Evolutionary conservation across 1,140 invertebrate species (phyloP), one percentile per base, ranked within the genome.

Genomic region (Oncopodura yosiiana): DNA sequence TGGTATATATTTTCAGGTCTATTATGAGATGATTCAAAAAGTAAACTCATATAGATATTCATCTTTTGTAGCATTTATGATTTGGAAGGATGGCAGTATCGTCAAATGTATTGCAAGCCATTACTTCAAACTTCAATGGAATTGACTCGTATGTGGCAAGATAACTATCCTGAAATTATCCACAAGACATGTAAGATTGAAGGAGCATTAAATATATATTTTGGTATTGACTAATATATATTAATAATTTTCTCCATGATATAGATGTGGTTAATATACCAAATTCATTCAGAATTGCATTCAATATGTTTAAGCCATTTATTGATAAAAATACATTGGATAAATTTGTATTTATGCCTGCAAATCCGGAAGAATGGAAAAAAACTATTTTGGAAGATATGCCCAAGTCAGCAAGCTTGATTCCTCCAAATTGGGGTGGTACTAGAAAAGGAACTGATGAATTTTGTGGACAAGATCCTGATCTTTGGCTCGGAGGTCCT

Each of bases 121-220:
- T 16, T 9, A 6, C 32, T 44, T 18, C 45, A 56, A 14, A 19
- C 29, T 30, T 29, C 49, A 3, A 27, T 42, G 12, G 3, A 21
- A 23, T 41, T 44, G 38, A 34, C 49, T n/a, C 5, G 18, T n/a
- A 23, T 49, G n/a, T 41, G 41, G 24, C 45, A 56, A 16, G 19
- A 29, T 4, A 56, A 56, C 18, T 56, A 49, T 42, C 53, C 53
- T 4, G 53, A 56, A 23, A 4, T 49, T 5, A 4, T 49, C n/a
- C n/a, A n/a, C n/a, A n/a, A n/a, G n/a, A n/a, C n/a, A n/a, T n/a
- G n/a, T n/a, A n/a, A n/a, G n/a, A n/a, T n/a, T n/a, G n/a, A n/a
- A n/a, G n/a, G n/a, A n/a, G n/a, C n/a, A n/a, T n/a, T n/a, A n/a
- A n/a, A n/a, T n/a, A n/a, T n/a, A n/a, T n/a, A n/a, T n/a, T n/a